Evolutionary conservation across 2,113 vertebrate genomes (phyloP), one percentile per base, ranked within the genome.

Genomic region (Jaculus jaculus): DNA sequence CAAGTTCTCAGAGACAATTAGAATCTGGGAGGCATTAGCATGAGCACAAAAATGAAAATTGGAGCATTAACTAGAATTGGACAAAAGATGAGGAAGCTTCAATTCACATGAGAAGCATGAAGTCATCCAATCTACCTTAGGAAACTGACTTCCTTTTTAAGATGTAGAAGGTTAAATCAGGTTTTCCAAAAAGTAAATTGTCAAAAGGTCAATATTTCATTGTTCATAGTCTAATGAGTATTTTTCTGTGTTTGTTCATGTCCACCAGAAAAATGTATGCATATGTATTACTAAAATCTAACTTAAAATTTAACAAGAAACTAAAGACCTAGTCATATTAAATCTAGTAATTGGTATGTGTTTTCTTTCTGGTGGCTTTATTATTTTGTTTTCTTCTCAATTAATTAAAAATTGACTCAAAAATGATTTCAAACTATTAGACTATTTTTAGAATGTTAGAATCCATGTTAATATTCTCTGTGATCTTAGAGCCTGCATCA

Each of bases 351-450:
- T 93, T 28, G 65, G 60, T 13, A 91, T 28, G 4, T 28, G 87
- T 87, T 87, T 88, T 84, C 7, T 81, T 69, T 79, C 81, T 17
- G 11, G 20, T 75, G 74, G 60, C 71, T 82, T 81, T 26, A 84
- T 8, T 95, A 63, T 28, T 73, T 90, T 12, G n/a, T 54, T 97
- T 94, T 94, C 66, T 81, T 85, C 39, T 80, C 4, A 77, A 84
- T 66, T 93, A 75, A 92, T 6, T 79, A 93, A 20, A 75, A 81
- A 5, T 66, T 90, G 71, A 47, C 39, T 63, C 11, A 42, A 26
- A 95, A 96, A 93, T 80, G 28, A 32, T 87, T 58, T 88, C 37
- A 92, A 95, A 94, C 6, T 12, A 71, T 68, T 86, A 68, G 66
- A 95, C 81, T 92, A 78, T 42, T 66, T 95, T 26, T 65, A 68